Percentiles rank a stretch among this genome's conserved stretches.
Conservation (phyloP, 2,797 vertebrate species). For the Gobionotothen gibberifrons region DNA sequence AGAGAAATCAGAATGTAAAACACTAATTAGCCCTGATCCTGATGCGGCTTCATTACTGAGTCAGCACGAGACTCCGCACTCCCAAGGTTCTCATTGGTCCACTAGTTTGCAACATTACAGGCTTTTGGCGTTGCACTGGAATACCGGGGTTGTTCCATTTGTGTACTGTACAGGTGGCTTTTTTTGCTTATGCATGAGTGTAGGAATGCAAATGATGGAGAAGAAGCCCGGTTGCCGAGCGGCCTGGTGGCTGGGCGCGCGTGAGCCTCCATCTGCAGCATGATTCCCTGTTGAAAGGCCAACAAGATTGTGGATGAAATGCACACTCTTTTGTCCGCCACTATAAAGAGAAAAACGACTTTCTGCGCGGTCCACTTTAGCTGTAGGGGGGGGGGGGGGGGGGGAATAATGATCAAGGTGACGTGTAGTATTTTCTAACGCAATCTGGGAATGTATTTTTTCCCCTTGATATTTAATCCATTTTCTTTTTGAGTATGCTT, state of each 20-base stretch:
- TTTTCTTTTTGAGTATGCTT: not conserved
- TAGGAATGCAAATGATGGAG: conserved; percentile 57
- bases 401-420: conserved; percentile 23
- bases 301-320: conserved; percentile 50
- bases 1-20: conserved; percentile 79
- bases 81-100: conserved; percentile 51
- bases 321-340: conserved; percentile 15
- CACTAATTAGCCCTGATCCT: conserved; percentile 79
- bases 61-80: conserved; percentile 51
- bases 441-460: not conserved
- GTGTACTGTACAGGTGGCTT: conserved; percentile 55
- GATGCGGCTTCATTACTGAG: conserved; percentile 74
- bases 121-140: conserved; percentile 9
- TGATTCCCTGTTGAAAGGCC: conserved; percentile 50
- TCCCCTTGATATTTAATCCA: not conserved
- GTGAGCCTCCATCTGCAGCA: conserved; percentile 43
- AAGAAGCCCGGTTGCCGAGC: conserved; percentile 14
- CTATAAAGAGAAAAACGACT: conserved; percentile 41
- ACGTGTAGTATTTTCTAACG: not conserved
- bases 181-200: conserved; percentile 59
- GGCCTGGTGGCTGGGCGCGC: conserved; percentile 34
- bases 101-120: conserved; percentile 24
- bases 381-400: conserved; percentile 10
- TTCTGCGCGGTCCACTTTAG: conserved; percentile 32
- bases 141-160: conserved; percentile 16